These are phyloP conservation scores for Heliconius eleuchia DNA, from an alignment of 1,140 invertebrate genomes.

Conservation along the genomic window DNA sequence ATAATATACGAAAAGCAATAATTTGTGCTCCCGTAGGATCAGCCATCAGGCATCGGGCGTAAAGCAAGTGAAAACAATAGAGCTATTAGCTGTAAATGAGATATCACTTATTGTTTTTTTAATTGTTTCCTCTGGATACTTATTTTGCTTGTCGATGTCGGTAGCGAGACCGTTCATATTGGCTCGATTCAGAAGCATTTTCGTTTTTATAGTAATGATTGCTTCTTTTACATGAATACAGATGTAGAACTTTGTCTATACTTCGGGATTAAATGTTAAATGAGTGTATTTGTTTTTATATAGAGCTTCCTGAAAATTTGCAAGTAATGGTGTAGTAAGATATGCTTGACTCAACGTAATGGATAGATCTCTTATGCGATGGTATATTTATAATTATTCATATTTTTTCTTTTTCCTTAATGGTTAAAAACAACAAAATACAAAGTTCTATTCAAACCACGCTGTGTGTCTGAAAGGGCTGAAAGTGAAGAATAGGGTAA, in stretches of 20 bases:
- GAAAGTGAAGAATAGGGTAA: background rate
- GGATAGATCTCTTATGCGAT: background rate
- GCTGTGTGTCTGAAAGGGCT: background rate
- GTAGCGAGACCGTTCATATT: constrained; percentile 27
- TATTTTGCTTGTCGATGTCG: constrained; percentile 35
- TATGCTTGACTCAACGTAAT: background rate
- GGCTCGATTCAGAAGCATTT: constrained; percentile 17
- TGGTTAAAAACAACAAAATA: background rate
- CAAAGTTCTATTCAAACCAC: no score
- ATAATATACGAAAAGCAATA: constrained; percentile 22
- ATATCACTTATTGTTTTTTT: constrained; percentile 49
- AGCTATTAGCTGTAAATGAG: constrained; percentile 47
- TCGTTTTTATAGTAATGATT: constrained; percentile 29
- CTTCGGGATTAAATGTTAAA: constrained; percentile 5
- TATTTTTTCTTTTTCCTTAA: background rate
- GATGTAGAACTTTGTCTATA: constrained; percentile 8
- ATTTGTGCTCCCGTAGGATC: constrained; percentile 31
- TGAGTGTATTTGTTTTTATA: background rate
- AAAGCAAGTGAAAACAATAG: constrained; percentile 41
- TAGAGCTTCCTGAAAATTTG: background rate
- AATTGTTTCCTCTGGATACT: constrained; percentile 37
- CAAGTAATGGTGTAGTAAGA: background rate
- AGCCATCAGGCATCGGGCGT: constrained; percentile 21
- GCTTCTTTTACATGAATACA: constrained; percentile 12
- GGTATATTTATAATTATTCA: background rate